These are phyloP conservation scores for Rhagonycha lutea DNA, from an alignment of 2,888 invertebrate species.

Conservation along the genomic window DNA sequence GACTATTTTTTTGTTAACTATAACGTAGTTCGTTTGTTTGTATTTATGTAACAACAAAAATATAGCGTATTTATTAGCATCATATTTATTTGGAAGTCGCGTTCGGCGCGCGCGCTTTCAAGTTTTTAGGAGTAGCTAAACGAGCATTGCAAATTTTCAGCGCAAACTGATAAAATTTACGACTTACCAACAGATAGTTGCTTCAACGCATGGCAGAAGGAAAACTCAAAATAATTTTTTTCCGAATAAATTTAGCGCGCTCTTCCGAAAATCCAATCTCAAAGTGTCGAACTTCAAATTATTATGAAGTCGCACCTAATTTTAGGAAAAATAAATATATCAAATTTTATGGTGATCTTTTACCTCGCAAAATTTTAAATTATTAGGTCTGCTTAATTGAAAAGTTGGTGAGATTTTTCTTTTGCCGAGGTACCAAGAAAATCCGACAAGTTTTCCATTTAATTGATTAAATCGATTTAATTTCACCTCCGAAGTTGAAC, in stretches of 20 bases:
- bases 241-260: not conserved
- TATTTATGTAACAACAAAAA: not conserved
- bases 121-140: not conserved
- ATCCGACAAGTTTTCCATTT: not conserved
- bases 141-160: not conserved
- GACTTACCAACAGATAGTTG: constrained; percentile 2
- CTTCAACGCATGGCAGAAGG: not conserved
- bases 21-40: not conserved
- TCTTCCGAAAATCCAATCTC: not conserved
- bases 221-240: not conserved
- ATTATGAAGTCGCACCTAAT: not conserved
- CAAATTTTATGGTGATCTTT: not conserved
- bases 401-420: not conserved
- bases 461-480: not conserved
- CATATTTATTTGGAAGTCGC: not conserved
- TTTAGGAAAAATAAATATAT: not conserved
- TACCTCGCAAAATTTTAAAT: not conserved
- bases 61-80: not conserved
- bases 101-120: not conserved
- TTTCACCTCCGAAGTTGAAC: not conserved
- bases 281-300: not conserved
- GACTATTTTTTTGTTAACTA: not conserved
- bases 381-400: not conserved
- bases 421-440: not conserved
- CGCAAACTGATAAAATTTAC: constrained; percentile 4